phyloP scores from a whole-genome alignment of 2,797 vertebrate genomes.

The Poeciliopsis turneri region DNA sequence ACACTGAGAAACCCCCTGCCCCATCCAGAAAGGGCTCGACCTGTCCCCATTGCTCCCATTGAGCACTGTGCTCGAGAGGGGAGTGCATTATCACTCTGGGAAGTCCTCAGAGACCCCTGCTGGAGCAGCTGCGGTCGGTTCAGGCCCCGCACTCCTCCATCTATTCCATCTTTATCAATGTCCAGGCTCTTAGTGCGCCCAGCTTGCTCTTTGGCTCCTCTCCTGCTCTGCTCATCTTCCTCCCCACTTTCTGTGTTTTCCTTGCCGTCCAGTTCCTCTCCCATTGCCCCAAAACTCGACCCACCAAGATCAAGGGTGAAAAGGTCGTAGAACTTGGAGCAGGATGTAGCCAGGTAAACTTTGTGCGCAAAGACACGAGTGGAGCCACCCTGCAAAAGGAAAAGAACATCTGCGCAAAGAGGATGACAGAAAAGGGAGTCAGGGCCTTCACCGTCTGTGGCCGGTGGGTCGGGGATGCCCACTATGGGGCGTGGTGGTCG shows the following conservation, averaged over 20 bases:
- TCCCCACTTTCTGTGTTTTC: conserved; percentile 69
- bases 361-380: conserved; percentile 89
- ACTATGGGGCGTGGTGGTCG: conserved; percentile 88
- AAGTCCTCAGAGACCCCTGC: conserved; percentile 79
- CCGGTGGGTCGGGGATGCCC: conserved; percentile 84
- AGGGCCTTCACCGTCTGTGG: conserved; percentile 75
- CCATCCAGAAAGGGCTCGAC: conserved; percentile 83
- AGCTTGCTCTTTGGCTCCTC: conserved; percentile 83
- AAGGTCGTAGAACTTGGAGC: conserved; percentile 92
- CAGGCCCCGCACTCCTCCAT: conserved; percentile 64
- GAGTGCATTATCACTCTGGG: conserved; percentile 83
- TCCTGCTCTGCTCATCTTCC: conserved; percentile 80
- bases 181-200: conserved; percentile 85
- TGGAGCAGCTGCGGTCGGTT: conserved; percentile 72
- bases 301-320: conserved; percentile 82
- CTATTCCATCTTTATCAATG: conserved; percentile 78
- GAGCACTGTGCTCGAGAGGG: conserved; percentile 69
- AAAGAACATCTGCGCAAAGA: conserved; percentile 88
- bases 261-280: conserved; percentile 60
- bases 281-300: not conserved
- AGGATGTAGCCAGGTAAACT: conserved; percentile 90
- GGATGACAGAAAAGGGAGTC: conserved; percentile 85
- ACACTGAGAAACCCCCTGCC: conserved; percentile 87
- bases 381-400: conserved; percentile 82
- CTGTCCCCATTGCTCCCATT: conserved; percentile 63